These are phyloP conservation scores for Myotis brandtii DNA, from an alignment of 2,113 vertebrate genomes.

Conservation along the genomic window DNA sequence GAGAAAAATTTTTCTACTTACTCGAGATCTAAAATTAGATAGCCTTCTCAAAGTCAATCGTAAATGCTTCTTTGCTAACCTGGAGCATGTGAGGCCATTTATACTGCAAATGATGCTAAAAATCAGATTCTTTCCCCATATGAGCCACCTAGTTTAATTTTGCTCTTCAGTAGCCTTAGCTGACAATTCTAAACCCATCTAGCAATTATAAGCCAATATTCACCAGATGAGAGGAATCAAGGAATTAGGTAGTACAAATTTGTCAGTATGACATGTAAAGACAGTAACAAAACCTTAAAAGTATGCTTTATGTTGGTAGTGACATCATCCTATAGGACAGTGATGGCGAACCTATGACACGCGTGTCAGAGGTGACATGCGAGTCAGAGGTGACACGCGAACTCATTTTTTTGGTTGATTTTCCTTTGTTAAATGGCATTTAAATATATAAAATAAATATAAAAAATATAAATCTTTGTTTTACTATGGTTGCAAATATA, in stretches of 20 bases:
- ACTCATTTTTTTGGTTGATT: no score
- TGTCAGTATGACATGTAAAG: neutral
- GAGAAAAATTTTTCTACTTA: neutral
- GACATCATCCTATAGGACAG: neutral
- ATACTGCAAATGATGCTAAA: neutral
- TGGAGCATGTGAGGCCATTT: neutral
- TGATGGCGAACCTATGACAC: no score
- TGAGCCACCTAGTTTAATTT: neutral
- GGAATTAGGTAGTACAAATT: neutral
- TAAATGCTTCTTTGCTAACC: neutral
- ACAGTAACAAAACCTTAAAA: neutral
- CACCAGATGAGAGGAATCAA: neutral
- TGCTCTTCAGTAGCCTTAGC: neutral
- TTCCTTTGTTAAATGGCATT: no score
- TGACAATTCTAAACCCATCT: slow-evolving; percentile 11
- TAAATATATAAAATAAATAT: no score
- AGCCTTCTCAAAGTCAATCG: neutral
- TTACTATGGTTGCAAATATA: no score
- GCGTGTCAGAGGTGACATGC: no score
- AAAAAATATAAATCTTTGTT: no score
- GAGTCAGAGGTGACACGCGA: no score
- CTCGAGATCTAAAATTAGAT: slow-evolving; percentile 9
- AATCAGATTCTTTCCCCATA: neutral
- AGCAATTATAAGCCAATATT: neutral
- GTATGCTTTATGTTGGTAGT: neutral